Evolutionary conservation across 2,888 invertebrate species (phyloP).

Genomic region (Ichneumoninae sp.): DNA sequence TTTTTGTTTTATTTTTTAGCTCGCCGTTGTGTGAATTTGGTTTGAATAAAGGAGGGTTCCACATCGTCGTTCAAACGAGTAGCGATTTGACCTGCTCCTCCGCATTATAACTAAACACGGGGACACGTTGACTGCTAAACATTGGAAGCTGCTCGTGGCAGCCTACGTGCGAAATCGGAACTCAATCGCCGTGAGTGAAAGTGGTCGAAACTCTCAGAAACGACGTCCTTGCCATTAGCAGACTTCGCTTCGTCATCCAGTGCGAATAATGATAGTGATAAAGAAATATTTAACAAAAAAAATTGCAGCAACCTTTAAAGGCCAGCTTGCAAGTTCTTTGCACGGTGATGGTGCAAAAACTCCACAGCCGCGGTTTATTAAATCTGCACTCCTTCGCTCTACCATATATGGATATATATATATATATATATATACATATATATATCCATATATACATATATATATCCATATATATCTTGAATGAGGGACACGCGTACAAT

Average conservation of each 20-base stretch:
- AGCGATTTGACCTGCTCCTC: not conserved
- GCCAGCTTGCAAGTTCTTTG: not conserved
- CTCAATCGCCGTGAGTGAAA: not conserved
- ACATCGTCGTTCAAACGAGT: not conserved
- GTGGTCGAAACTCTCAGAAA: not conserved
- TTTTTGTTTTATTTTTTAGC: too few relatives aligned
- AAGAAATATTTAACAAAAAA: not conserved
- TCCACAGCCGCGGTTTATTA: slow-evolving; percentile 32
- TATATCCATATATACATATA: too few relatives aligned
- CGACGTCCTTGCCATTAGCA: not conserved
- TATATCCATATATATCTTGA: not conserved
- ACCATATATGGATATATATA: not conserved
- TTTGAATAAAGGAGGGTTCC: not conserved
- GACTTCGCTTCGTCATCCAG: not conserved
- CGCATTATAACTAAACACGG: not conserved
- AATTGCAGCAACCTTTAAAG: slow-evolving; percentile 3
- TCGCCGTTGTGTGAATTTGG: too few relatives aligned
- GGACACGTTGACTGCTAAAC: not conserved
- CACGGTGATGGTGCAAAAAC: not conserved
- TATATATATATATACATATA: not conserved
- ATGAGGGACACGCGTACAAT: slow-evolving; percentile 7
- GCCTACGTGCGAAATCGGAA: slow-evolving; percentile 2
- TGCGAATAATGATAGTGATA: not conserved
- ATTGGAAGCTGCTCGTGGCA: not conserved
- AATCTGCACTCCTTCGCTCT: slow-evolving; percentile 41